Conservation (phyloP, 2,888 invertebrate species). For the Papilio protenor region DNA sequence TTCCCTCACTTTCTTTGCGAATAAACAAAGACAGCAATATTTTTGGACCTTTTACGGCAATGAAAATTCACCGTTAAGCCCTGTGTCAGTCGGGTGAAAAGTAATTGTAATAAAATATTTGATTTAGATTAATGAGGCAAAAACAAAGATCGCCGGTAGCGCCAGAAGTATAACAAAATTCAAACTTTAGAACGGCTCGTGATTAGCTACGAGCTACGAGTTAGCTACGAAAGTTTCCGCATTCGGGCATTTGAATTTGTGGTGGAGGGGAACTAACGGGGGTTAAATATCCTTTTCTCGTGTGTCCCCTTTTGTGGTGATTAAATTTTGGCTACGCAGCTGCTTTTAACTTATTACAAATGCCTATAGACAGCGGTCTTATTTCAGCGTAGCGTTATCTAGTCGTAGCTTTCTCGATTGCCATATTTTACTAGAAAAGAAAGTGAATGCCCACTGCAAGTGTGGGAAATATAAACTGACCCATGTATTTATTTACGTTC, state of each 20-base stretch:
- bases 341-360: too few relatives aligned
- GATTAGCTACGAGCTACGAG: background rate
- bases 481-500: background rate
- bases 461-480: background rate
- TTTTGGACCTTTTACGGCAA: too few relatives aligned
- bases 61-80: background rate
- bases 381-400: too few relatives aligned
- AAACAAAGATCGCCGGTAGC: constrained; percentile 13
- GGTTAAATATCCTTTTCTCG: background rate
- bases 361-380: too few relatives aligned
- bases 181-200: background rate
- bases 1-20: too few relatives aligned
- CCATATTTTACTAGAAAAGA: too few relatives aligned
- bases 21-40: too few relatives aligned
- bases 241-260: too few relatives aligned
- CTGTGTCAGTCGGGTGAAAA: background rate
- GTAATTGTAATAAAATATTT: constrained; percentile 2
- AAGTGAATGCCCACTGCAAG: background rate
- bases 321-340: too few relatives aligned
- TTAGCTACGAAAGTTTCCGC: too few relatives aligned
- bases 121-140: constrained; percentile 2
- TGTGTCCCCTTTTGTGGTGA: background rate
- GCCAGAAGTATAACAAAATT: background rate
- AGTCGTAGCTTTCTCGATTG: too few relatives aligned
- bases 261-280: background rate